Base-by-base conservation (phyloP, 1,140 invertebrate genomes). In the Drosophila saltans region DNA sequence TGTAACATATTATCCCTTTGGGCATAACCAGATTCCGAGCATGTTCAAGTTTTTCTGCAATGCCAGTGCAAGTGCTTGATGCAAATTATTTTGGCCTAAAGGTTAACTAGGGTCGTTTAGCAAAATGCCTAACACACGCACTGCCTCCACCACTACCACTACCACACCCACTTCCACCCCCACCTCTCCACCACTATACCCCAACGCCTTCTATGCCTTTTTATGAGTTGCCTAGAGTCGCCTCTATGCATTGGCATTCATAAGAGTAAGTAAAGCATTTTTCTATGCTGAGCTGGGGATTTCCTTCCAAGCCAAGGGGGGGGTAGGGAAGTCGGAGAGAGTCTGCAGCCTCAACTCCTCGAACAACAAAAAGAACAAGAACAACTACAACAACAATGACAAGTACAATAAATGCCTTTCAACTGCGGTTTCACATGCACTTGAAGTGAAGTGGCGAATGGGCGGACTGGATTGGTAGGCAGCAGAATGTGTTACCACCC, bases 371-470 rank as follows among this genome's bases (percentile, higher is more conserved):
- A 73, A 78, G 85, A 90, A 90, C 85, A 89, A 89, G 45, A 52
- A 52, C 60, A 55, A 58, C 61, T 59, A 66, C 84, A 73, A 78
- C 84, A 90, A 89, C 85, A 89, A 89, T 84, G 84, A 84, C 84
- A 89, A 89, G 84, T 89, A 89, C 84, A 89, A 89, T 89, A 89
- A 89, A 89, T 89, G 84, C 84, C 84, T 89, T 89, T 89, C 84
- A 89, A 89, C 84, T 89, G 84, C 84, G 84, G 84, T 89, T 89
- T 89, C 84, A 89, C 84, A 89, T 89, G 84, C 84, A 84, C 84
- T 89, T 89, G 84, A 89, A 88, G 77, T 69, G 69, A 75, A 89
- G 83, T 43, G 66, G 36, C n/a, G 66, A 41, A 62, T 40, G 58
- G 8, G 33, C 61, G 73, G 48, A 41, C 24, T 58, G 56, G 62